Evolutionary conservation across 1,140 invertebrate genomes (phyloP).

Genomic region (Atta colombica): DNA sequence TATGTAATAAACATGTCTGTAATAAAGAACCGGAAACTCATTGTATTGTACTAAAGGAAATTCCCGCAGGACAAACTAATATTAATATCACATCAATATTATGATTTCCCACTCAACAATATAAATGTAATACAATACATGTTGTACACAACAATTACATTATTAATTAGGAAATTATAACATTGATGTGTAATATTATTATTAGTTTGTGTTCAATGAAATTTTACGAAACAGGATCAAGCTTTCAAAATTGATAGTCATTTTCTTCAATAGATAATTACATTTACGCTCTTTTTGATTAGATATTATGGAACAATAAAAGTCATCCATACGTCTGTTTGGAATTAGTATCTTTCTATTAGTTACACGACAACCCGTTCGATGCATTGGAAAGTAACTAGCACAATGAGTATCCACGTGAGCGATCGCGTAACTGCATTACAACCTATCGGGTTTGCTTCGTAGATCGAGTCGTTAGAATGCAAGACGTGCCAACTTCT

Average conservation of each 20-base stretch:
- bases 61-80: too few species aligned
- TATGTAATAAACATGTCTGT: too few species aligned
- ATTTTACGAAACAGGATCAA: neutral
- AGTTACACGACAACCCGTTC: neutral
- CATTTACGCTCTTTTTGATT: neutral
- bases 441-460: slow-evolving; percentile 13
- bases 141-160: too few species aligned
- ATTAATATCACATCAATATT: too few species aligned
- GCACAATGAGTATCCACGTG: neutral
- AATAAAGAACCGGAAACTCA: too few species aligned
- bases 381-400: slow-evolving; percentile 16
- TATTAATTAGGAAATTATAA: too few species aligned
- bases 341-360: neutral
- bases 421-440: slow-evolving; percentile 1
- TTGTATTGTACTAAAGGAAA: too few species aligned
- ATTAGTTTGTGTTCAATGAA: too few species aligned
- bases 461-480: slow-evolving; percentile 58
- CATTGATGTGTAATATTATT: too few species aligned
- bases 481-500: slow-evolving; percentile 42
- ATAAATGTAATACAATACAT: too few species aligned
- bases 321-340: neutral
- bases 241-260: neutral
- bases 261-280: slow-evolving; percentile 4
- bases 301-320: neutral
- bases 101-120: too few species aligned